These are phyloP conservation scores for Calyptommatus sinebrachiatus DNA, from an alignment of 2,113 vertebrate genomes.

Conservation along the genomic window DNA sequence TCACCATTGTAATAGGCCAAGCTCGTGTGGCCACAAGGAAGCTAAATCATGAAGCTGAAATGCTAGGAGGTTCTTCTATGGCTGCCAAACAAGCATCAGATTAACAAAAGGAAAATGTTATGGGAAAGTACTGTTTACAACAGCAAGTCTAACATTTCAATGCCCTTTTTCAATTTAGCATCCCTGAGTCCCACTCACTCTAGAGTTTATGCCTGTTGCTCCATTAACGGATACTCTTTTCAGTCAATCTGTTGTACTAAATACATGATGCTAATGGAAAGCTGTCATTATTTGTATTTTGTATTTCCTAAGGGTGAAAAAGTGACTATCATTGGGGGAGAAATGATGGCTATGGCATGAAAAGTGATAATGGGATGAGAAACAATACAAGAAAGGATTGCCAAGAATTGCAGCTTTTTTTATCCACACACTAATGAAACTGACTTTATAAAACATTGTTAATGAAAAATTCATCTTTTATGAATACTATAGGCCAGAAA, in stretches of 20 bases:
- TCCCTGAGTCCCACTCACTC: conserved; percentile 28
- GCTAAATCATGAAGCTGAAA: background rate
- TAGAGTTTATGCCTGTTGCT: conserved; percentile 43
- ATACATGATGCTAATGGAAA: conserved; percentile 34
- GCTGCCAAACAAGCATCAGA: background rate
- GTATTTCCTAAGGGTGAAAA: conserved; percentile 49
- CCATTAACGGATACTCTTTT: conserved; percentile 49
- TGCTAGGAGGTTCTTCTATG: background rate
- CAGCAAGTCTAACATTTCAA: conserved; percentile 37
- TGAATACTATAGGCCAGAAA: conserved; percentile 11
- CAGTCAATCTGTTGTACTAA: conserved; percentile 15
- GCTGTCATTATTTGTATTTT: conserved; percentile 56
- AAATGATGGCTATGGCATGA: conserved; percentile 26
- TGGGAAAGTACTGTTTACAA: background rate
- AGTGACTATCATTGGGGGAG: conserved; percentile 37
- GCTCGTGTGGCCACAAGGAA: too few species aligned
- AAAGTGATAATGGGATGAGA: conserved; percentile 25
- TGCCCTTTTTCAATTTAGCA: conserved; percentile 47
- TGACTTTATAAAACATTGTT: conserved; percentile 32
- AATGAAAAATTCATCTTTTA: conserved; percentile 17
- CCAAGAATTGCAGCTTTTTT: conserved; percentile 35
- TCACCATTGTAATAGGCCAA: too few species aligned
- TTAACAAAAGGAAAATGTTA: background rate
- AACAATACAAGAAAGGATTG: conserved; percentile 30
- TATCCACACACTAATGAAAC: conserved; percentile 29